phyloP scores from a whole-genome alignment of 1,140 invertebrate species.

The Zaprionus capensis region DNA sequence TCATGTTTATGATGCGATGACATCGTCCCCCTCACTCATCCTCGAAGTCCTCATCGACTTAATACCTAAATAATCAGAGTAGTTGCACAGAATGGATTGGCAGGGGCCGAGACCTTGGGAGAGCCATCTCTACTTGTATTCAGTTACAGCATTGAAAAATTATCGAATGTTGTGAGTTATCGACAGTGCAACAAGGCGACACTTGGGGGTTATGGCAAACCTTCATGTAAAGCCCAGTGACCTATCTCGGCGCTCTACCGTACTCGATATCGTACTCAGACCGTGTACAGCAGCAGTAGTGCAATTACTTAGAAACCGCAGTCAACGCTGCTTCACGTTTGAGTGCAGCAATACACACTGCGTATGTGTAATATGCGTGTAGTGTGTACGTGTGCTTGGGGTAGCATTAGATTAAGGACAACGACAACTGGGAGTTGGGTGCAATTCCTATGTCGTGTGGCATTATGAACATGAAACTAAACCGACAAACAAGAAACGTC shows the following conservation, averaged over 20 bases:
- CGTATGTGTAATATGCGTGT: conserved; percentile 12
- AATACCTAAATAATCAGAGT: conserved; percentile 42
- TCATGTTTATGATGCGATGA: conserved; percentile 79
- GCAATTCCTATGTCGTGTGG: conserved; percentile 40
- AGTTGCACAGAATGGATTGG: conserved; percentile 24
- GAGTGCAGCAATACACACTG: not conserved
- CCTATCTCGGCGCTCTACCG: not conserved
- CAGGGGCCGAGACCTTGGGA: conserved; percentile 10
- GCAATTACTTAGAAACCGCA: conserved; percentile 26
- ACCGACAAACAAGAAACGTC: conserved; percentile 67
- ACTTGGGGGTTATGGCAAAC: not conserved
- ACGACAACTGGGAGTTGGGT: conserved; percentile 10
- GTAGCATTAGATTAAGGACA: conserved; percentile 36
- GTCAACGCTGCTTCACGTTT: not conserved
- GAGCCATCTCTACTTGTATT: conserved; percentile 14
- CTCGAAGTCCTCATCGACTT: conserved; percentile 3
- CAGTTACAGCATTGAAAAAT: conserved; percentile 18
- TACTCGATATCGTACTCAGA: not conserved
- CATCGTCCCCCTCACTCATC: conserved; percentile 29
- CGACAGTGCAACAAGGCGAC: conserved; percentile 15
- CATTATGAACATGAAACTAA: conserved; percentile 68
- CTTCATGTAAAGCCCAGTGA: not conserved
- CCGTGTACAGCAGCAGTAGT: not conserved
- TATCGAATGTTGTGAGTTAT: conserved; percentile 11
- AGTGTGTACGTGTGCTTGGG: conserved; percentile 1